Conservation (phyloP, 2,888 invertebrate species). For the Halictus quadricinctus region DNA sequence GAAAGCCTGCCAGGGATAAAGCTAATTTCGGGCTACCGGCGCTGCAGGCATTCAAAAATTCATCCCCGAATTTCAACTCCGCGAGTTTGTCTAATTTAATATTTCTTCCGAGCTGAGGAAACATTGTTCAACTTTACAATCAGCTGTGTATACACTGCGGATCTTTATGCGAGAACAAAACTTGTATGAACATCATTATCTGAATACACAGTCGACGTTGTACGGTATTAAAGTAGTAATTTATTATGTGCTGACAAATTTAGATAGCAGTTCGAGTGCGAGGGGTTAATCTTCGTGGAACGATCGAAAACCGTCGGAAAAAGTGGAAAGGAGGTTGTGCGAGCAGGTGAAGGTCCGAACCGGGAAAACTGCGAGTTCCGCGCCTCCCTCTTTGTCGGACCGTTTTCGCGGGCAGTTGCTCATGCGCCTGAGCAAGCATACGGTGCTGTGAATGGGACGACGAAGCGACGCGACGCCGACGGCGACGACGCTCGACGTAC, state of each 20-base stretch:
- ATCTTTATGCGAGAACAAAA: no score
- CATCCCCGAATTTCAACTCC: not conserved
- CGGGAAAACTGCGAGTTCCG: not conserved
- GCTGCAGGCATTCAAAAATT: not conserved
- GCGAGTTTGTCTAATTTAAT: not conserved
- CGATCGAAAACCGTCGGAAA: not conserved
- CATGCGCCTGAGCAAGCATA: conserved; percentile 65
- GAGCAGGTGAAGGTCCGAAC: not conserved
- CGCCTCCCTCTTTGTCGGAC: conserved; percentile 42
- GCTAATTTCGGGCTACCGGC: not conserved
- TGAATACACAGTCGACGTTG: no score
- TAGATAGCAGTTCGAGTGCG: not conserved
- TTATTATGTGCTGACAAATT: no score
- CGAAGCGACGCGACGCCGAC: conserved; percentile 60
- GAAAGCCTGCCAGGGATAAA: not conserved
- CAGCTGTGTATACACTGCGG: no score
- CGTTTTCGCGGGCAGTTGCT: conserved; percentile 50
- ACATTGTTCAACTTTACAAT: not conserved
- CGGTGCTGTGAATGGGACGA: conserved; percentile 63
- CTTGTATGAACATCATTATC: no score
- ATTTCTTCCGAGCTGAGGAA: not conserved
- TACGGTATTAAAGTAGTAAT: no score
- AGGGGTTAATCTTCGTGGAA: not conserved
- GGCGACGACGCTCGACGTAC: conserved; percentile 48
- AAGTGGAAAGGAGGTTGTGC: not conserved